Conservation (phyloP, 2,888 invertebrate species). For the Zootermopsis nevadensis region DNA sequence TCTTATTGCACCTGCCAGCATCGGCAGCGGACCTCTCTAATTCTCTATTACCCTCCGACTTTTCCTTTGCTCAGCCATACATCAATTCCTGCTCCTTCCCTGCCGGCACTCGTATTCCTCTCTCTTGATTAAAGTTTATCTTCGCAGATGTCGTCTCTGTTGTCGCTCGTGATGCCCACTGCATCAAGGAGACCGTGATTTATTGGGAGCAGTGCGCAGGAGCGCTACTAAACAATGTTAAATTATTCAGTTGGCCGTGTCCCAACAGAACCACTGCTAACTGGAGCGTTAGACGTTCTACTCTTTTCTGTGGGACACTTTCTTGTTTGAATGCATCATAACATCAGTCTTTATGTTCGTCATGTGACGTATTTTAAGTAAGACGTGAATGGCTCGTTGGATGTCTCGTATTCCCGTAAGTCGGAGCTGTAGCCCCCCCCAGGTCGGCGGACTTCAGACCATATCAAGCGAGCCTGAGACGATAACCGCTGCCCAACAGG, state of each 20-base stretch:
- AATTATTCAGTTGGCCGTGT: neutral
- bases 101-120: neutral
- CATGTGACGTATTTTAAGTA: no score
- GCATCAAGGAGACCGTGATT: constrained; percentile 3
- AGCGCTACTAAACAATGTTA: neutral
- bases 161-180: neutral
- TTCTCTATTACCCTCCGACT: constrained; percentile 21
- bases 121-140: constrained; percentile 43
- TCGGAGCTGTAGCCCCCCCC: no score
- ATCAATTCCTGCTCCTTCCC: constrained; percentile 1
- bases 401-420: no score
- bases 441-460: no score
- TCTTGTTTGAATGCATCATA: no score
- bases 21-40: neutral
- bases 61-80: constrained; percentile 10
- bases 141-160: neutral
- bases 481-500: no score
- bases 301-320: no score
- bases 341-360: no score
- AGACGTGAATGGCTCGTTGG: no score
- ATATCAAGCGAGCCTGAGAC: no score
- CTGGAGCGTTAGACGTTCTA: no score
- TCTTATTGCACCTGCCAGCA: neutral
- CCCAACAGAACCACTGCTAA: neutral
- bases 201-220: neutral